These are phyloP conservation scores for Sinocyclocheilus grahami DNA, from an alignment of 2,113 vertebrate species.

Conservation along the genomic window DNA sequence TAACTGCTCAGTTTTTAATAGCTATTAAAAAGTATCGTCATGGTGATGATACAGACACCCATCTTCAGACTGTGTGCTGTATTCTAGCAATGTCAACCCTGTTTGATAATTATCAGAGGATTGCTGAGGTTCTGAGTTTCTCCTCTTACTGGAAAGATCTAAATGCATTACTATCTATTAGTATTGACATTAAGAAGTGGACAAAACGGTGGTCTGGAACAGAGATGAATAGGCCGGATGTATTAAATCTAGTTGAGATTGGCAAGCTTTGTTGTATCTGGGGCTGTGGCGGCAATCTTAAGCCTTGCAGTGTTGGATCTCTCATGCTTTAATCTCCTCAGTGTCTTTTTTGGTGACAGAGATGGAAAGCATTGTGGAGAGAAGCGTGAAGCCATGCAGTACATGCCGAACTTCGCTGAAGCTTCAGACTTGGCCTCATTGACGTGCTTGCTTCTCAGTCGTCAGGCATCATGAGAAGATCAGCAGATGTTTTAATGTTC, in stretches of 20 bases:
- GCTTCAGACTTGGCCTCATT: neutral
- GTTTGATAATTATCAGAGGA: slow-evolving; percentile 43
- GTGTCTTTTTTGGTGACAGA: slow-evolving; percentile 8
- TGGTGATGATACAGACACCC: neutral
- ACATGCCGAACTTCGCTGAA: neutral
- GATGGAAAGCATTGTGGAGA: neutral
- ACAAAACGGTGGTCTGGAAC: slow-evolving; percentile 26
- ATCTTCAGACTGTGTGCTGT: neutral
- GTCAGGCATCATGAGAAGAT: neutral
- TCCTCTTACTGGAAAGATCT: slow-evolving; percentile 48
- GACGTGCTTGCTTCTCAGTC: neutral
- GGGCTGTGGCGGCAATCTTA: neutral
- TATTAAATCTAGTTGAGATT: slow-evolving; percentile 6
- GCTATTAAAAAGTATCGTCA: neutral
- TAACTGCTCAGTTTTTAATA: neutral
- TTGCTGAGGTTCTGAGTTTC: slow-evolving; percentile 41
- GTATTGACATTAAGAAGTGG: slow-evolving; percentile 48
- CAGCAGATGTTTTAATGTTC: slow-evolving; percentile 20
- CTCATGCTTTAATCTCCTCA: neutral
- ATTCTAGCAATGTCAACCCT: neutral
- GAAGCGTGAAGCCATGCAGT: neutral
- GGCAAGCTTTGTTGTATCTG: neutral
- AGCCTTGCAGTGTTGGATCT: neutral
- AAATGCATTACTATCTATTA: slow-evolving; percentile 60
- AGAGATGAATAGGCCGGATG: slow-evolving; percentile 37